Evolutionary conservation across 2,797 vertebrate genomes (phyloP).

Genomic region (Lutjanus argentimaculatus): DNA sequence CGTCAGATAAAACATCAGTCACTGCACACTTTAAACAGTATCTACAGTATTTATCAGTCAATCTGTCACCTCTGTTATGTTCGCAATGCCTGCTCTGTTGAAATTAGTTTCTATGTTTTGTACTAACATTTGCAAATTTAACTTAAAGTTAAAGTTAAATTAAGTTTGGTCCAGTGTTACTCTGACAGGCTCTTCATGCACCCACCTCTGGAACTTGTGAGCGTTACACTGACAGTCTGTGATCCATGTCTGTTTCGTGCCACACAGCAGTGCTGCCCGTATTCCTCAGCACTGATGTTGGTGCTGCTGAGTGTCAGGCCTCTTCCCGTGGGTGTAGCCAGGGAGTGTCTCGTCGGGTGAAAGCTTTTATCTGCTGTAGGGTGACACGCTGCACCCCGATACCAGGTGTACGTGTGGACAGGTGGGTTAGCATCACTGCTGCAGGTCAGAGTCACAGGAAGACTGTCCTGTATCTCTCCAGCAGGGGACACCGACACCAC

Average conservation of each 20-base stretch:
- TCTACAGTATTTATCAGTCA: too few species aligned
- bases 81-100: too few species aligned
- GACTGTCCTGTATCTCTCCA: neutral
- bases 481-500: slow-evolving; percentile 17
- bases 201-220: slow-evolving; percentile 45
- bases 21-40: too few species aligned
- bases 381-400: slow-evolving; percentile 65
- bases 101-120: too few species aligned
- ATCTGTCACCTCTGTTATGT: too few species aligned
- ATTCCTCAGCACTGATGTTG: slow-evolving; percentile 27
- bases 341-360: slow-evolving; percentile 19
- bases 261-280: slow-evolving; percentile 70
- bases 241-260: slow-evolving; percentile 74
- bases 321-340: slow-evolving; percentile 11
- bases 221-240: slow-evolving; percentile 25
- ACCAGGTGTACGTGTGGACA: slow-evolving; percentile 69
- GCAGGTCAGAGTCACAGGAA: slow-evolving; percentile 73
- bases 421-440: slow-evolving; percentile 79
- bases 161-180: too few species aligned
- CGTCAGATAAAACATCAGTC: too few species aligned
- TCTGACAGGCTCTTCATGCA: neutral
- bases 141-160: too few species aligned
- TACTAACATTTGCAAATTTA: too few species aligned
- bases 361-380: slow-evolving; percentile 52
- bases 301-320: slow-evolving; percentile 35